Evolutionary conservation across 2,888 invertebrate species (phyloP).

Genomic region (Labia minor): DNA sequence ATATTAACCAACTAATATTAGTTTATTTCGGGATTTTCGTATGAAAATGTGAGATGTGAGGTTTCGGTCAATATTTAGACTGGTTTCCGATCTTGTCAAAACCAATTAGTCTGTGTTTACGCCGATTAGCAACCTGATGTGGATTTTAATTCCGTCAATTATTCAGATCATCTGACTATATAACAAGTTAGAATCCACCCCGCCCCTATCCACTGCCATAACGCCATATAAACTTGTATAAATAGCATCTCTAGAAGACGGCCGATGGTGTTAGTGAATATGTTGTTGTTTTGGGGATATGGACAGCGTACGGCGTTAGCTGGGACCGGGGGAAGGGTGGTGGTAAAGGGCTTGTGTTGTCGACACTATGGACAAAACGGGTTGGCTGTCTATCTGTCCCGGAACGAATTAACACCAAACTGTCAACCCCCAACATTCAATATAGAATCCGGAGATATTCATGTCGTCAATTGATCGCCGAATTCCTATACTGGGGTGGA

Average conservation of each 20-base stretch:
- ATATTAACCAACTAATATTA: constrained; percentile 4
- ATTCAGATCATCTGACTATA: constrained; percentile 4
- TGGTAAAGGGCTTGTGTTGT: background rate
- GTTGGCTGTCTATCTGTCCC: constrained; percentile 8
- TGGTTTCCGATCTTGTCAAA: constrained; percentile 8
- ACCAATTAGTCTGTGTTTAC: constrained; percentile 1
- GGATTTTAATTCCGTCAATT: constrained; percentile 9
- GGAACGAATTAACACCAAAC: constrained; percentile 13
- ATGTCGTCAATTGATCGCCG: background rate
- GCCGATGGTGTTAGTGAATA: background rate
- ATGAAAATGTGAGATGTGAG: background rate
- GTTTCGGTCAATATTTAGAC: background rate
- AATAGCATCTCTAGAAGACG: background rate
- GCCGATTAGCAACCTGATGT: background rate
- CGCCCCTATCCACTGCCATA: no score
- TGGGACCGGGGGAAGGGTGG: background rate
- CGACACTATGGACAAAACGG: constrained; percentile 1
- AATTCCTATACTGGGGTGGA: no score
- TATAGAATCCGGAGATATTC: background rate
- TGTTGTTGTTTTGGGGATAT: background rate
- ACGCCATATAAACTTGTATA: background rate
- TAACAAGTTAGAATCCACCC: background rate
- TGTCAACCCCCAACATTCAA: background rate
- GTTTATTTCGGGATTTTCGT: background rate
- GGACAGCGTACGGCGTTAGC: background rate